A percentile compares a stretch with the other conserved stretches of the same genome.
Evolutionary conservation across 2,797 vertebrate species (phyloP).

Genomic region (Onychomys arenicola): DNA sequence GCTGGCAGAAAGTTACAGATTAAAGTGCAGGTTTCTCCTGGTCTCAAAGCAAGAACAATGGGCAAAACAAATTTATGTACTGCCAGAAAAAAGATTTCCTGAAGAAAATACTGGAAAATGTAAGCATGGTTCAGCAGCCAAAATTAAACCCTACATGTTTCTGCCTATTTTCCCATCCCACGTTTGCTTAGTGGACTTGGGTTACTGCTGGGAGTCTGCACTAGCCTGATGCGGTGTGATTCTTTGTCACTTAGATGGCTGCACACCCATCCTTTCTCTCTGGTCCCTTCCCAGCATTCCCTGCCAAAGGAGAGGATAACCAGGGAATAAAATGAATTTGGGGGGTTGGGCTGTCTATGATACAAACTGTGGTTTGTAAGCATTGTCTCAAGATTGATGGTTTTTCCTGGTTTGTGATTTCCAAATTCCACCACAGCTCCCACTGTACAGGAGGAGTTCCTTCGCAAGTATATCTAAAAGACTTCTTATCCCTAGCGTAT

Average conservation of each 20-base stretch:
- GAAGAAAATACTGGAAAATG: constrained; percentile 39
- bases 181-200: background rate
- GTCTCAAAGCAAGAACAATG: constrained; percentile 36
- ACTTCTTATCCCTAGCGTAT: background rate
- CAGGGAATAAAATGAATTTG: background rate
- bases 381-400: background rate
- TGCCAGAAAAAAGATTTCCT: constrained; percentile 39
- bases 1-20: constrained; percentile 3
- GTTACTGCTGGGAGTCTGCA: background rate
- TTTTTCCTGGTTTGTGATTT: background rate
- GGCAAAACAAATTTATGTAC: constrained; percentile 40
- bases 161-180: background rate
- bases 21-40: background rate
- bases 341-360: background rate
- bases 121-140: background rate
- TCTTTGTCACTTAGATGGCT: background rate
- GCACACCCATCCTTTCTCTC: background rate
- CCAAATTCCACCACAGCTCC: background rate
- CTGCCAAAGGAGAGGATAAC: background rate
- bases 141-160: constrained; percentile 42
- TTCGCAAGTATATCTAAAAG: background rate
- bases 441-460: background rate
- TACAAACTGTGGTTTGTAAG: background rate
- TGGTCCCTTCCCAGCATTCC: background rate
- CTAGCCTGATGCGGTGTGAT: background rate